phyloP scores from a whole-genome alignment of 2,888 invertebrate species.

The Cheilosia scutellata region DNA sequence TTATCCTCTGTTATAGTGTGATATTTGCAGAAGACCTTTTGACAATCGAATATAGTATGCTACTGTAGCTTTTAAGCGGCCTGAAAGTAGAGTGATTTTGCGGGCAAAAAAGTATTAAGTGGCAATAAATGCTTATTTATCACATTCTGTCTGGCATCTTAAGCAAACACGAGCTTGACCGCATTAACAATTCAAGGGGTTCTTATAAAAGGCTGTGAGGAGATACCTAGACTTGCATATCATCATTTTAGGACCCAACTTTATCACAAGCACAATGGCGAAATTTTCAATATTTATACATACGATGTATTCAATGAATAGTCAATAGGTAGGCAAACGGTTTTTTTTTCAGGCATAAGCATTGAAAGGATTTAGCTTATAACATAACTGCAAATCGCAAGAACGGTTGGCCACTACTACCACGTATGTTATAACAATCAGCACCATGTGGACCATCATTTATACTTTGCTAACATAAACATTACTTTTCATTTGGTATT shows the following conservation, averaged over 20 bases:
- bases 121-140: conserved; percentile 45
- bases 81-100: background rate
- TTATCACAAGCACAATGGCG: too few species aligned
- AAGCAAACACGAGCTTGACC: conserved; percentile 3
- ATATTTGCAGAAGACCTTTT: conserved; percentile 37
- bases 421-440: background rate
- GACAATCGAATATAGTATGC: conserved; percentile 22
- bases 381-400: too few species aligned
- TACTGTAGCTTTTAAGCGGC: background rate
- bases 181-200: too few species aligned
- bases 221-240: too few species aligned
- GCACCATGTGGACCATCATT: conserved; percentile 14
- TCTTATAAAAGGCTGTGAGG: too few species aligned
- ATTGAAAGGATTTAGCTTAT: too few species aligned
- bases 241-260: too few species aligned
- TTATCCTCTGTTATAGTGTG: conserved; percentile 7
- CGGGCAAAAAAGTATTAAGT: conserved; percentile 11
- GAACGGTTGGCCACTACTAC: background rate
- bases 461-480: conserved; percentile 31
- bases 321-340: background rate
- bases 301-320: too few species aligned
- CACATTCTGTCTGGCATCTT: conserved; percentile 1
- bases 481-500: conserved; percentile 55
- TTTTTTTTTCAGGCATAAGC: background rate
- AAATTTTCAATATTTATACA: too few species aligned